Conservation (phyloP, 30 jellyfish, hydroid and myxozoan genomes). For the Catostylus mosaicus region DNA sequence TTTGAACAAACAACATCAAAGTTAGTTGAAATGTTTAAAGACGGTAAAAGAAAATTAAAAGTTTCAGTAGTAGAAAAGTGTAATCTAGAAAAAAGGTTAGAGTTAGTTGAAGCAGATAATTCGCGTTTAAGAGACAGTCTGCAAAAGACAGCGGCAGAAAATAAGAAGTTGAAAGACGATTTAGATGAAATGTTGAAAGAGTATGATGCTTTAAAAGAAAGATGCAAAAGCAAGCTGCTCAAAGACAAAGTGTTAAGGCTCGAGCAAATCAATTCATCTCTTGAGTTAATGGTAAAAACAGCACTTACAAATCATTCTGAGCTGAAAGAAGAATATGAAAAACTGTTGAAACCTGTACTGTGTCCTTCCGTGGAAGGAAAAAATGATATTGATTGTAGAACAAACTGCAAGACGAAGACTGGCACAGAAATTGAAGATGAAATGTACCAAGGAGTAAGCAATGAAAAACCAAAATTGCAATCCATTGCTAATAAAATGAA, state of each 20-base stretch:
- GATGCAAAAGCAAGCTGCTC: not conserved
- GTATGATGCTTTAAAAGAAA: not conserved
- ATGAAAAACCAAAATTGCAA: not conserved
- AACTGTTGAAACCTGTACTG: not conserved
- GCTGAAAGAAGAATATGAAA: not conserved
- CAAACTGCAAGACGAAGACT: not conserved
- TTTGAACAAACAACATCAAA: not conserved
- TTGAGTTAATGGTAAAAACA: not conserved
- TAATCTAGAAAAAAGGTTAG: not conserved
- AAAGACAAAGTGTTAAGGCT: not conserved
- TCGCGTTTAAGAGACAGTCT: not conserved
- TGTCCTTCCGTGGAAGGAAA: too few species aligned
- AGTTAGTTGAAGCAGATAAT: not conserved
- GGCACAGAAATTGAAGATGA: too few species aligned
- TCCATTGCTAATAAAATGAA: not conserved
- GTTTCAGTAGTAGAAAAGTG: not conserved
- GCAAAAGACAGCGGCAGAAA: not conserved
- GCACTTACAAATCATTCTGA: not conserved
- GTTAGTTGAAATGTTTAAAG: not conserved
- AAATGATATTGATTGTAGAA: too few species aligned
- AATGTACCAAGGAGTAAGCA: not conserved
- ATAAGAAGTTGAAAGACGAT: not conserved
- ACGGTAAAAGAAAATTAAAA: not conserved
- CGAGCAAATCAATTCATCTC: not conserved
- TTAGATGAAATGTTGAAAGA: not conserved